Evolutionary conservation across 2,797 vertebrate genomes (phyloP), one percentile per base, ranked within the genome.

Genomic region (Acipenser ruthenus): DNA sequence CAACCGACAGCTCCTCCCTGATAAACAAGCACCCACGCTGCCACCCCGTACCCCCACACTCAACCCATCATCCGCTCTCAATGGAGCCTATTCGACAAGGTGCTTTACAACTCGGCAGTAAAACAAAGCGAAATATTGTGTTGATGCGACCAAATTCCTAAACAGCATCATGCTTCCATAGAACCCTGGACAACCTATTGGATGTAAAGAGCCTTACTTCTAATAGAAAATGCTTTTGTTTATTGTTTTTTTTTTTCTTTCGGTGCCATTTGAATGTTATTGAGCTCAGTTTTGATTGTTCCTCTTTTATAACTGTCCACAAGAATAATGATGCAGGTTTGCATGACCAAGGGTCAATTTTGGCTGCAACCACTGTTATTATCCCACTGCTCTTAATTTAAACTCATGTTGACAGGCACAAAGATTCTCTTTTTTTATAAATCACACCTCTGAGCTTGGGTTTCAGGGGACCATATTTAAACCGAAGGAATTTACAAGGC

Each of bases 321-420:
- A 10, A 73, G 74, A 81, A 69, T 75, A 83, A 75, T 69, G 79
- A 83, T 85, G 74, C 73, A 77, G 77, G 78, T 84, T 87, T 70
- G 69, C 75, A 62, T 75, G 77, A 83, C 79, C 76, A 76, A 80
- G 82, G 84, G 83, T 90, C 84, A 86, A 49, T 77, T 74, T 75
- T 80, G 84, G 84, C 76, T 75, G 80, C 80, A 84, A 76, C 76
- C 74, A 80, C 73, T 72, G 80, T 82, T 79, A 77, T 79, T 87
- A 75, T 76, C 72, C 73, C 74, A 83, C 77, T 74, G 80, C 72
- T 82, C 77, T 79, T 78, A 83, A 89, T 76, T 75, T 86, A 95
- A 96, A 96, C 87, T 81, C 71, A 65, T 91, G 82, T 87, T 95
- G 93, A 95, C 94, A 96, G 90, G 91, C 93, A 93, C 83, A 89